Base-by-base conservation (phyloP, 2,888 invertebrate species). In the Dryadula phaetusa region DNA sequence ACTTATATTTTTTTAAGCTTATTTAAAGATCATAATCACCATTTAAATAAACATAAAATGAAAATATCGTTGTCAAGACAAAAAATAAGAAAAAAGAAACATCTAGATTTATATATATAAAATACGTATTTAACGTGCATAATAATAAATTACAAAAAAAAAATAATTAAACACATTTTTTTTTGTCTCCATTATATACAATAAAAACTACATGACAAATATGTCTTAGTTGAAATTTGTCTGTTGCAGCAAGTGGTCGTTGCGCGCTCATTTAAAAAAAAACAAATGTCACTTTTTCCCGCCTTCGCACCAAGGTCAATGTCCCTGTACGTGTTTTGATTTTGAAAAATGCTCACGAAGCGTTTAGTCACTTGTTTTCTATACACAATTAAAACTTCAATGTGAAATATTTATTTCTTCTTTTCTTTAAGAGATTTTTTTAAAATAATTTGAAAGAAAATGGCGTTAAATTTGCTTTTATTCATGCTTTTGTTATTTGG, bases 301-400 rank as follows among this genome's bases (percentile, higher is more conserved):
- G 71, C 71, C 72, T 68, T 71, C 61, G 22, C 60, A 49, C 46
- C 58, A 74, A 75, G 75, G 74, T 68, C 70, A 70, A 66, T 61
- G 54, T 47, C 63, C 65, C 16, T 42, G 42, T 65, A 68, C 69
- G 71, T 71, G 71, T 14, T 40, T 63, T 66, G 60, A 65, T 72
- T 76, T 72, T 62, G 52, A 69, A 75, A 74, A 73, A 72, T 72
- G 68, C 67, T 70, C 68, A 70, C 69, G 67, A 58, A 44, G n/a
- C 22, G 28, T 62, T 40, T 49, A 37, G 52, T 64, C 64, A 66
- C 56, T 65, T 54, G 67, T 62, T 65, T 54, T 44, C 25, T 49
- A 40, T 28, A 58, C 42, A 62, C 5, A 70, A 64, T 58, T 68
- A 49, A 67, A 49, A 32, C 42, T 52, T 53, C 0, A 40, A 61